A percentile compares a stretch with the other conserved stretches of the same genome.
Evolutionary conservation across 2,797 vertebrate species (phyloP).

Genomic region (Pantherophis alleghaniensis): DNA sequence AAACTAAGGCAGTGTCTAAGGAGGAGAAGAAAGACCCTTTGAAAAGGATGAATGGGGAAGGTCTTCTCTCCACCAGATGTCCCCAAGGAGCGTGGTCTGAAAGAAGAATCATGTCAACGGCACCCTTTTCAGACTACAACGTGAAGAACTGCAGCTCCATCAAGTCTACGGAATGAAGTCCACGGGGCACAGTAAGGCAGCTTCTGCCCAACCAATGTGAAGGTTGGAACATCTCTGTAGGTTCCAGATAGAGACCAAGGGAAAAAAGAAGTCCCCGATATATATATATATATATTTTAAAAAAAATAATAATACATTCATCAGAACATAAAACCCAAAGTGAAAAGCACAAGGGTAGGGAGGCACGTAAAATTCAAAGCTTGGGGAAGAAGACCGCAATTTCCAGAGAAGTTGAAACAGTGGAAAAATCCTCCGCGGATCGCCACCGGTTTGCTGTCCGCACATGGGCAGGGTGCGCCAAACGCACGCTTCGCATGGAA

Average conservation of each 20-base stretch:
- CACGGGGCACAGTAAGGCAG: not conserved
- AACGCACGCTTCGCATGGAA: no score
- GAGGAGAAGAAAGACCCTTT: constrained; percentile 40
- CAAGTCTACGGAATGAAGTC: not conserved
- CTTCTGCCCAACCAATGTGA: no score
- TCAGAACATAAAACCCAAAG: not conserved
- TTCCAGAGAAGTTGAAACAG: not conserved
- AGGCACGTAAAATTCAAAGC: not conserved
- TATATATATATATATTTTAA: not conserved
- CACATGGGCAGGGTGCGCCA: no score
- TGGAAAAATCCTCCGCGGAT: no score
- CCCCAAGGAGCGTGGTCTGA: not conserved
- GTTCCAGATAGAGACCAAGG: not conserved
- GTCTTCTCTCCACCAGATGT: not conserved
- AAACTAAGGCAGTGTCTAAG: rapidly evolving
- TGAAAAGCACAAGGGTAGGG: not conserved
- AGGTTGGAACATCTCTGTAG: not conserved
- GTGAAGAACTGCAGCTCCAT: constrained; percentile 38
- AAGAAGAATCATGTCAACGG: not conserved
- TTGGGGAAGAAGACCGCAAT: not conserved
- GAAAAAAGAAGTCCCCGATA: not conserved
- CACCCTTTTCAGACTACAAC: rapidly evolving
- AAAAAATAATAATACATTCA: not conserved
- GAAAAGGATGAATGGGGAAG: constrained; percentile 29
- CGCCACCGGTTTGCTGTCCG: no score